Evolutionary conservation across 2,888 invertebrate genomes (phyloP).

Genomic region (Conops quadrifasciatus): DNA sequence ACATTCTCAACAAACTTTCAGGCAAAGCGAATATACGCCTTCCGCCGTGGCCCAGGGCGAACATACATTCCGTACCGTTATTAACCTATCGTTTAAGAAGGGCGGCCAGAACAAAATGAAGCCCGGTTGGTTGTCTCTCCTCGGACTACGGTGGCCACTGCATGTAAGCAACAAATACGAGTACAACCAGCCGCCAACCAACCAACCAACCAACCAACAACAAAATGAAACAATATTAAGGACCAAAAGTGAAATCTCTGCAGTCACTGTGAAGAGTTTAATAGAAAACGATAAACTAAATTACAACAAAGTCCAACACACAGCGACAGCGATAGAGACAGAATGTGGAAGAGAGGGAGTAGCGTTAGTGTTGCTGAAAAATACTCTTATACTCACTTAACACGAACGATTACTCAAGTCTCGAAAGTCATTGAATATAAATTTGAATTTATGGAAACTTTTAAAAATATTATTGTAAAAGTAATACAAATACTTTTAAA

Average conservation of each 20-base stretch:
- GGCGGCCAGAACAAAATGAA: background rate
- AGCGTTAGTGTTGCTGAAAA: constrained; percentile 10
- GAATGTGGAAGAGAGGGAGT: background rate
- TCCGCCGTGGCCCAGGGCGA: background rate
- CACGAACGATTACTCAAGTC: background rate
- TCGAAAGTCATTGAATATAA: background rate
- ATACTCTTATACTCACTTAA: background rate
- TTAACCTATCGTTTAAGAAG: constrained; percentile 42
- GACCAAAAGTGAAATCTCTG: constrained; percentile 17
- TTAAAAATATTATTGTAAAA: too few relatives aligned
- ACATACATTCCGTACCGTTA: constrained; percentile 33
- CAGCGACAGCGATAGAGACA: background rate
- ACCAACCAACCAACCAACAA: background rate
- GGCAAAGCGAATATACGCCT: background rate
- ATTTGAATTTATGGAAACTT: too few relatives aligned
- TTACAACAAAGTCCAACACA: constrained; percentile 8
- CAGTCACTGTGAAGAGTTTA: constrained; percentile 26
- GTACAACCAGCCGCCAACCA: constrained; percentile 11
- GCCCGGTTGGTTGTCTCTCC: background rate
- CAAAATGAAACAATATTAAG: constrained; percentile 7
- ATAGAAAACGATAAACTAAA: constrained; percentile 30
- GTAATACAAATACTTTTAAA: too few relatives aligned
- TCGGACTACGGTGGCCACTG: background rate
- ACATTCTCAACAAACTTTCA: background rate
- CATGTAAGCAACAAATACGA: constrained; percentile 6